Conservation (phyloP, 2,888 invertebrate species). For the Caenorhabditis virilis region DNA sequence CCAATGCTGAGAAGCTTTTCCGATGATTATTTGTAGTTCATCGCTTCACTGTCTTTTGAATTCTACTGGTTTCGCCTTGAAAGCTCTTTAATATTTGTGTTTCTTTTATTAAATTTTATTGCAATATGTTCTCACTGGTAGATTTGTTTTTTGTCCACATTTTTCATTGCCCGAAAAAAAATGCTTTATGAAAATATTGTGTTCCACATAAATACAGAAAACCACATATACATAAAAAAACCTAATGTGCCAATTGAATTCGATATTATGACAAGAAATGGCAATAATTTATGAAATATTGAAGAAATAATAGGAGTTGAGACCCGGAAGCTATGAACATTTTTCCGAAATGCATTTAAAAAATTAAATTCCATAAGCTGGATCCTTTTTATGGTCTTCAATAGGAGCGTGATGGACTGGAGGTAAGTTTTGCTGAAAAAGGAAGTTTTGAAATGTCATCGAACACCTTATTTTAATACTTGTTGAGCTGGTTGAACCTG, state of each 20-base stretch:
- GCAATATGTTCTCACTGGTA: too few relatives aligned
- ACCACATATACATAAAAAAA: not conserved
- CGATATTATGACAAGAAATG: conserved; percentile 2
- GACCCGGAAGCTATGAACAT: not conserved
- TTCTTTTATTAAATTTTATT: too few relatives aligned
- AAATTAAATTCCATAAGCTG: conserved; percentile 49
- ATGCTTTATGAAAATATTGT: too few relatives aligned
- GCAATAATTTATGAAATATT: not conserved
- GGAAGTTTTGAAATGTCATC: conserved; percentile 22
- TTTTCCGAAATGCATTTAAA: too few relatives aligned
- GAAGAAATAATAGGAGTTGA: not conserved
- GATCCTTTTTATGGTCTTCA: conserved; percentile 48
- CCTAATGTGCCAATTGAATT: not conserved
- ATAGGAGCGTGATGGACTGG: conserved; percentile 43
- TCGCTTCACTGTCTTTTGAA: too few relatives aligned
- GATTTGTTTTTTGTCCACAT: too few relatives aligned
- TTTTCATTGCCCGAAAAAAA: too few relatives aligned
- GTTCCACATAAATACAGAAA: too few relatives aligned
- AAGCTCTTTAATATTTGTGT: too few relatives aligned
- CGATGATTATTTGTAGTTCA: too few relatives aligned
- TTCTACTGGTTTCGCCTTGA: too few relatives aligned
- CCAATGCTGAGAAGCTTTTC: not conserved
- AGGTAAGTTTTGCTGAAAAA: conserved; percentile 17
- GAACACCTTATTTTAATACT: conserved; percentile 18
- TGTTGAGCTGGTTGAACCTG: conserved; percentile 33